These are phyloP conservation scores for Porites rus DNA, from an alignment of 92 coral and sea anemone genomes.

Conservation along the genomic window DNA sequence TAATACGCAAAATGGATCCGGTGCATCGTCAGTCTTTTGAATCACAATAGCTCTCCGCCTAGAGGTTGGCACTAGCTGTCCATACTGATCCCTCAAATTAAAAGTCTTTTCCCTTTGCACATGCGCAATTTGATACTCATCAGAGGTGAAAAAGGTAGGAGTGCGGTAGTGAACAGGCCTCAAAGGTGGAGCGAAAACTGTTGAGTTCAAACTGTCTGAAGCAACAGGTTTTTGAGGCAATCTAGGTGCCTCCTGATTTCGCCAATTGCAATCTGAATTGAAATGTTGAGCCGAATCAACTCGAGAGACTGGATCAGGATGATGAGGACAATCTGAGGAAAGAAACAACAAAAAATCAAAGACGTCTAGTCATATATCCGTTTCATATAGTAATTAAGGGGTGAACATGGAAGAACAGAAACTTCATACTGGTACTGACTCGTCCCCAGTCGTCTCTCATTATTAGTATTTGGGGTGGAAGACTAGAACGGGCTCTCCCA, in stretches of 20 bases:
- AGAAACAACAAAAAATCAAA: neutral
- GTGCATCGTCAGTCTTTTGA: slow-evolving; percentile 24
- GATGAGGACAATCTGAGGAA: slow-evolving; percentile 18
- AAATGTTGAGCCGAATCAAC: neutral
- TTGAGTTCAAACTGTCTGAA: neutral
- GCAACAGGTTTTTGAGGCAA: neutral
- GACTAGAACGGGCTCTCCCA: too few species aligned
- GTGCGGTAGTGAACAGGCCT: slow-evolving; percentile 7
- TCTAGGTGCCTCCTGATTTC: neutral
- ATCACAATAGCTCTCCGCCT: slow-evolving; percentile 26
- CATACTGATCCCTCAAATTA: neutral
- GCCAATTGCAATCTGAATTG: neutral
- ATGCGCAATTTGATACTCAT: slow-evolving; percentile 11
- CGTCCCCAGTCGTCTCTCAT: too few species aligned
- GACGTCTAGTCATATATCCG: neutral
- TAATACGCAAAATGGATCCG: slow-evolving; percentile 44
- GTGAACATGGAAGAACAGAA: too few species aligned
- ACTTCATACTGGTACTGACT: too few species aligned
- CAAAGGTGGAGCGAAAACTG: slow-evolving; percentile 5
- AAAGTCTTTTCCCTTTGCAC: neutral
- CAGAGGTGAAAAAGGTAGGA: neutral
- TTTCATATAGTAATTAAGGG: too few species aligned
- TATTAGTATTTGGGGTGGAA: too few species aligned
- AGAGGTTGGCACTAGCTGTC: slow-evolving; percentile 12
- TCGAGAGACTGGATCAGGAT: neutral